Evolutionary conservation across 2,113 vertebrate species (phyloP).

Genomic region (Erythrolamprus reginae): DNA sequence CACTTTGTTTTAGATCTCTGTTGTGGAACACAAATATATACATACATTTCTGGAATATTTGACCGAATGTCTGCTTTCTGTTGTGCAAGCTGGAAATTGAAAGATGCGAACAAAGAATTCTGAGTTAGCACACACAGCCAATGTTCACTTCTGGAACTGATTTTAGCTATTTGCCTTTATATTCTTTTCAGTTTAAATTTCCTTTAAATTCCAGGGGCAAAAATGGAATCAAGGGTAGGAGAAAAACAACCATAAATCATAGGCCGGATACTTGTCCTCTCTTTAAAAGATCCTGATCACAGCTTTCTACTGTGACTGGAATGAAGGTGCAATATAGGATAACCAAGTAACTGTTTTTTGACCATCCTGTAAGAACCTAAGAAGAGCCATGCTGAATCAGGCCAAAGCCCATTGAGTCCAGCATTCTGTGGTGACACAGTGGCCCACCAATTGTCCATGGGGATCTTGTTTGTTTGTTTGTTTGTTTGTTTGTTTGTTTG

Average conservation of each 20-base stretch:
- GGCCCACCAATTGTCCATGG: too few relatives aligned
- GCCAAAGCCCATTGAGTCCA: too few relatives aligned
- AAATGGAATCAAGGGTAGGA: not conserved
- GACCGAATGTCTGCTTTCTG: not conserved
- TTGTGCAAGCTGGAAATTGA: not conserved
- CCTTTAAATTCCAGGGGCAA: not conserved
- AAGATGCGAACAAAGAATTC: not conserved
- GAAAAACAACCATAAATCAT: not conserved
- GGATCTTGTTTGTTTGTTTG: too few relatives aligned
- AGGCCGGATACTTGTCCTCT: not conserved
- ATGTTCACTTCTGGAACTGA: not conserved
- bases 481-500: too few relatives aligned
- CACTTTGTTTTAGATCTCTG: not conserved
- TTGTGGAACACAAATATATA: not conserved
- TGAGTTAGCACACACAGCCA: not conserved
- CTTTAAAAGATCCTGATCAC: not conserved
- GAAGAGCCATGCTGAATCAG: too few relatives aligned
- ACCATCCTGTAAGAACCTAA: not conserved
- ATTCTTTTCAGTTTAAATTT: not conserved
- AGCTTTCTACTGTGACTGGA: not conserved
- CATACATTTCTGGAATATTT: not conserved
- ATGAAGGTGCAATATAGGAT: not conserved
- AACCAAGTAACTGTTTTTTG: not conserved
- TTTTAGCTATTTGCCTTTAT: not conserved
- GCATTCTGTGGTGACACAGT: too few relatives aligned